Evolutionary conservation across 2,797 vertebrate genomes (phyloP), one percentile per base, ranked within the genome.

Genomic region (Botia kubotai): DNA sequence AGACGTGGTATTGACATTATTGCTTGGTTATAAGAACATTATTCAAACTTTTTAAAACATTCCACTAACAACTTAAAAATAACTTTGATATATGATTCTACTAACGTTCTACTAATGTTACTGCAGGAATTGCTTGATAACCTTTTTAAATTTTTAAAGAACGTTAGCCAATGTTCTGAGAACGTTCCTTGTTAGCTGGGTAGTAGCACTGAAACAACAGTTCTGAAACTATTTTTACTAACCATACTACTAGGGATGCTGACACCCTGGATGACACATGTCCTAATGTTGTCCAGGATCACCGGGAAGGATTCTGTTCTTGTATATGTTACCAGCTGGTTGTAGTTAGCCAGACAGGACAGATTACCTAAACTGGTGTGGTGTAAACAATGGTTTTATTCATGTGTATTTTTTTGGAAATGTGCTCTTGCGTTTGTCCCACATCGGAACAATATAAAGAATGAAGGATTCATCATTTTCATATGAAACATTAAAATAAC

Each of bases 241-340:
- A 95, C 95, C 92, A 95, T 87, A 33, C 83, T 58, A 74, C 93
- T 93, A 53, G 94, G 88, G 48, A 94, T 76, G 29, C 46, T 83
- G 73, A 82, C 74, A 50, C 92, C 91, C 11, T 84, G 73, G 0
- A 73, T 82, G 1, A 88, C 82, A 79, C 94, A 95, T 43, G 86
- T 89, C 82, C 89, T 84, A 17, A 95, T 29, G 6, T 85, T 88
- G 39, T 90, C 86, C 85, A 85, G 91, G 82, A 95, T 93, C 71
- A 92, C 88, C 1, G 79, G 57, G 77, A 92, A 92, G 67, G 77
- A 80, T n/a, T 87, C 83, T 0, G 87, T 89, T 83, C 76, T 70
- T 57, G 81, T 88, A 86, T 95, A 95, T 1, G 21, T 19, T 23
- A 92, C 75, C 23, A 95, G 90, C 77, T 92, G 88, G 2, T 81